A percentile compares a stretch with the other conserved stretches of the same genome.
Conservation (phyloP, 2,113 vertebrate species). For the Grantiella picta region DNA sequence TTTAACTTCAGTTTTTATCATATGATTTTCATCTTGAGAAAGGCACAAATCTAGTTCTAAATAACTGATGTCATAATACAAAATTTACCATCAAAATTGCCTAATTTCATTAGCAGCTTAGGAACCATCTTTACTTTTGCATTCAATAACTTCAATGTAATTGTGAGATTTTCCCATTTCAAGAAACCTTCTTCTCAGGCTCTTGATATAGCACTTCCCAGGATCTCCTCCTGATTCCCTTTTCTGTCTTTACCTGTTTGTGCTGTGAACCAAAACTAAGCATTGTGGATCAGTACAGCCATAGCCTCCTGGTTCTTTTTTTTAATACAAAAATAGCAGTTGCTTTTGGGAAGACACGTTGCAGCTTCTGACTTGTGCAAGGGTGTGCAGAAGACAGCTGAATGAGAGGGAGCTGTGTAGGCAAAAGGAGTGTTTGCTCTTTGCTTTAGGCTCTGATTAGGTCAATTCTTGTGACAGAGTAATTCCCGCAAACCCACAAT, state of each 20-base stretch:
- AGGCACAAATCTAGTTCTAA: not conserved
- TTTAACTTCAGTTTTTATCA: not conserved
- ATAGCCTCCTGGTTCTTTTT: not conserved
- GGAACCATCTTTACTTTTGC: not conserved
- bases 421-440: slow-evolving; percentile 26
- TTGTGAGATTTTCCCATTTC: not conserved
- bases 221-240: not conserved
- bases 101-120: not conserved
- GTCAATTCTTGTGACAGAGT: not conserved
- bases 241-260: not conserved
- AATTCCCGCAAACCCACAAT: not conserved
- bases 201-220: not conserved
- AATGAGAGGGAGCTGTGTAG: not conserved
- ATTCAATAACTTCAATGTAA: not conserved
- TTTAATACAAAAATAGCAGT: not conserved
- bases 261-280: not conserved
- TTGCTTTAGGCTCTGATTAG: slow-evolving; percentile 37
- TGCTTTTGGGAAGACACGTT: not conserved
- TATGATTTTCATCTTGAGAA: not conserved
- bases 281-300: not conserved
- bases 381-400: not conserved
- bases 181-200: not conserved
- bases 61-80: not conserved
- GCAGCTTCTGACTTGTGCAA: not conserved
- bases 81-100: not conserved